phyloP scores from a whole-genome alignment of 2,113 vertebrate genomes.

The Dasyurus viverrinus region DNA sequence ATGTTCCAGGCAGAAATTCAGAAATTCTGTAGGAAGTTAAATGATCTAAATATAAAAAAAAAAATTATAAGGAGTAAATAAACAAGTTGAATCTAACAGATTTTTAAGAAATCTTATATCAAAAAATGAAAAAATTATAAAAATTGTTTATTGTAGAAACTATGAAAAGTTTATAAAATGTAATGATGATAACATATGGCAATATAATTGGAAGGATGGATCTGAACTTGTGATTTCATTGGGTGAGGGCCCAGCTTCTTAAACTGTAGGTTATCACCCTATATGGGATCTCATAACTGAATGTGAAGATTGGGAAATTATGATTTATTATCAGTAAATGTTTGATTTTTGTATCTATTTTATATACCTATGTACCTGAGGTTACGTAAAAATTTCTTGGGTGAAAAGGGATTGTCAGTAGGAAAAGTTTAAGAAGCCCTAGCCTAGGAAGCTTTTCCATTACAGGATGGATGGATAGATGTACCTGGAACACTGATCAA shows the following conservation, averaged over 20 bases:
- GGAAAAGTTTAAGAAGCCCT: too few relatives aligned
- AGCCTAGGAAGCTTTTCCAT: background rate
- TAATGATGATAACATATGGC: background rate
- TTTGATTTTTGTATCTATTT: too few relatives aligned
- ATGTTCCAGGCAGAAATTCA: constrained; percentile 28
- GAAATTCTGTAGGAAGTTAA: constrained; percentile 26
- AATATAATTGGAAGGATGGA: background rate
- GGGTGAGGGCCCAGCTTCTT: background rate
- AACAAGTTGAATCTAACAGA: background rate
- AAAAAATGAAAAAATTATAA: background rate
- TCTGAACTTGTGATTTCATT: background rate
- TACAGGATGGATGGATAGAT: background rate
- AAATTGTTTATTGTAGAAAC: background rate
- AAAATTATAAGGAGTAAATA: constrained; percentile 31
- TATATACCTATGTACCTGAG: too few relatives aligned
- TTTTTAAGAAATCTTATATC: background rate
- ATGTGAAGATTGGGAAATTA: too few relatives aligned
- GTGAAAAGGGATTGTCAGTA: too few relatives aligned
- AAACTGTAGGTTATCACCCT: too few relatives aligned
- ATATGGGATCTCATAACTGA: too few relatives aligned
- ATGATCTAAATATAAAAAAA: constrained; percentile 45
- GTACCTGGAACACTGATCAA: background rate
- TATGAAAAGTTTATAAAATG: background rate
- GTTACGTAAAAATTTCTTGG: too few relatives aligned
- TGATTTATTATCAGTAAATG: too few relatives aligned